Evolutionary conservation across 1,140 invertebrate genomes (phyloP).

Genomic region (Nephila pilipes): DNA sequence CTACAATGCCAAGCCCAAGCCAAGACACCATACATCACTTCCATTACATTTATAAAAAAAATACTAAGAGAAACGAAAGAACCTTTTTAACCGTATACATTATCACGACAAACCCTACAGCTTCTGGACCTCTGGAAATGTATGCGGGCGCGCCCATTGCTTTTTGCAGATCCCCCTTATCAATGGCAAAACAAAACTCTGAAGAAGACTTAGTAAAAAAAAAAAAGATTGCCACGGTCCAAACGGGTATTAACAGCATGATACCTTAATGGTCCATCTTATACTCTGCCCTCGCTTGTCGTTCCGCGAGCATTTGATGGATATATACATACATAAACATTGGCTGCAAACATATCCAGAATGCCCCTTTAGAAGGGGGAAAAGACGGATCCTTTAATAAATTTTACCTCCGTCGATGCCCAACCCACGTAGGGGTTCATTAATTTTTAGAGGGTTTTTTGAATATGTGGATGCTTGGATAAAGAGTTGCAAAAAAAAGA

Average conservation of each 20-base stretch:
- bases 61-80: not conserved
- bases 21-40: conserved; percentile 69
- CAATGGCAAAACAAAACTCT: conserved; percentile 16
- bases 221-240: conserved; percentile 1
- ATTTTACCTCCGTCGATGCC: conserved; percentile 62
- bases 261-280: conserved; percentile 47
- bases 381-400: conserved; percentile 59
- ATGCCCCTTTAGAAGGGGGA: not conserved
- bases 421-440: conserved; percentile 51
- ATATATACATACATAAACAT: conserved; percentile 75
- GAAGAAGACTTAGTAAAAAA: not conserved
- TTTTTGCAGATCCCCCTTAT: conserved; percentile 10
- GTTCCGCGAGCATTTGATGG: conserved; percentile 57
- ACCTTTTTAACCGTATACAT: conserved; percentile 54
- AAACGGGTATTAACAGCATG: conserved; percentile 68
- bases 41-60: not conserved
- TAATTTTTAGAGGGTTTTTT: conserved; percentile 62
- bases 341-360: conserved; percentile 7
- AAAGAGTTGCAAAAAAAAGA: not conserved
- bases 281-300: conserved; percentile 7
- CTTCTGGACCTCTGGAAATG: conserved; percentile 45
- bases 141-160: conserved; percentile 57
- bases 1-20: conserved; percentile 48
- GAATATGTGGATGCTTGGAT: not conserved
- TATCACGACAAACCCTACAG: conserved; percentile 55